Evolutionary conservation across 2,888 invertebrate species (phyloP), one percentile per base, ranked within the genome.

Genomic region (Scaptomyza tumidula): DNA sequence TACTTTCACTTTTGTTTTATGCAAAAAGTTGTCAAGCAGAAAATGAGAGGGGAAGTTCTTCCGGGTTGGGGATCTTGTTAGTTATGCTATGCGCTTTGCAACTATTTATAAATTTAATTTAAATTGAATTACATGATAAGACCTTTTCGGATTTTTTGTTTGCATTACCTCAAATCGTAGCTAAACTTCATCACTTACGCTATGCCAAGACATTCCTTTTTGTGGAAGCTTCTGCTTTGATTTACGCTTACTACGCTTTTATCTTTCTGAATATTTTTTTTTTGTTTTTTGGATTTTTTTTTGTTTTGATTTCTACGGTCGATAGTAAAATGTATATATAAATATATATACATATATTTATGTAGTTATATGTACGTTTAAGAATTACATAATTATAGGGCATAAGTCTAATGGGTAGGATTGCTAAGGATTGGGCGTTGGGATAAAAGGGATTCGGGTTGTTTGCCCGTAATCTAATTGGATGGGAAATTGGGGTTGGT

Each of bases 301-400:
- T 66, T 75, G 65, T 71, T 61, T 61, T 66, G 55, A 66, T 74
- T 75, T 76, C 85, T 85, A 85, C 83, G 74, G 67, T 87, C 75
- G 80, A 87, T 84, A 84, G 83, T 86, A 86, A 86, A 86, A 86
- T 86, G 83, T 86, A 83, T 86, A 83, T 86, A 83, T 81, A 80
- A 71, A 76, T 78, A 78, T 78, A 72, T 74, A 74, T 77, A 77
- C 55, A 74, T 80, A 71, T 77, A 71, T 75, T 64, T 68, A 68
- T 78, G 74, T 85, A 83, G 74, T 86, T 86, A 71, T 86, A 79
- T 81, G 71, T 84, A 86, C 79, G 70, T 78, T 86, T 84, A 85
- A 86, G 85, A 86, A 87, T 86, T 86, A 86, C 85, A 85, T 84
- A 86, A 84, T 81, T 80, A 63, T 84, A 84, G 84, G 84, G 73